A percentile compares a stretch with the other conserved stretches of the same genome.
These are phyloP conservation scores for Eospalax fontanierii DNA, from an alignment of 2,797 vertebrate genomes.

Conservation along the genomic window DNA sequence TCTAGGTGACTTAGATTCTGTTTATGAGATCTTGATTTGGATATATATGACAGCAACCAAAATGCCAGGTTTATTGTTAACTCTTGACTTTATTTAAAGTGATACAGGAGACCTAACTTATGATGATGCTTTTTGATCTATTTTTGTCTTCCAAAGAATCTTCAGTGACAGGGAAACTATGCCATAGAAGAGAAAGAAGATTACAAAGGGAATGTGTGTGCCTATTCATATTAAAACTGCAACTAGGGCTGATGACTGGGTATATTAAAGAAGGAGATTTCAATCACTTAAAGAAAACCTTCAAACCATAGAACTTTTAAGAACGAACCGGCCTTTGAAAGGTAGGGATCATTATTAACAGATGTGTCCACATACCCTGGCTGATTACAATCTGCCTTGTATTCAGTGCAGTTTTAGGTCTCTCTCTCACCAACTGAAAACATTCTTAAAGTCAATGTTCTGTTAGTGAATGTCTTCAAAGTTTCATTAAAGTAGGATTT, in stretches of 20 bases:
- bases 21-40: not conserved
- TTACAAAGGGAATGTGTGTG: not conserved
- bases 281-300: slow-evolving; percentile 54
- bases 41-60: not conserved
- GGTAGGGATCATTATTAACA: not conserved
- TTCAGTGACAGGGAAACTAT: not conserved
- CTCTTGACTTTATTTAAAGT: not conserved
- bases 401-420: not conserved
- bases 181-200: slow-evolving; percentile 26
- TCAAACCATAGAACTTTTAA: slow-evolving; percentile 19
- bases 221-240: slow-evolving; percentile 35
- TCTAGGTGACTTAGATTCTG: not conserved
- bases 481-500: slow-evolving; percentile 60
- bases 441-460: slow-evolving; percentile 20
- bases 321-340: not conserved
- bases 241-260: not conserved
- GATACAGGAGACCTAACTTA: not conserved
- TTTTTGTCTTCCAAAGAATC: not conserved
- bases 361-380: not conserved
- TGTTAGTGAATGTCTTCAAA: slow-evolving; percentile 18
- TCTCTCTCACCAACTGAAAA: not conserved
- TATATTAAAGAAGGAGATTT: slow-evolving; percentile 59
- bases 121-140: slow-evolving; percentile 3
- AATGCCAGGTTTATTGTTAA: not conserved
- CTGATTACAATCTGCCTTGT: not conserved